Conservation (phyloP, 2,797 vertebrate genomes). For the Acropternis orthonyx region DNA sequence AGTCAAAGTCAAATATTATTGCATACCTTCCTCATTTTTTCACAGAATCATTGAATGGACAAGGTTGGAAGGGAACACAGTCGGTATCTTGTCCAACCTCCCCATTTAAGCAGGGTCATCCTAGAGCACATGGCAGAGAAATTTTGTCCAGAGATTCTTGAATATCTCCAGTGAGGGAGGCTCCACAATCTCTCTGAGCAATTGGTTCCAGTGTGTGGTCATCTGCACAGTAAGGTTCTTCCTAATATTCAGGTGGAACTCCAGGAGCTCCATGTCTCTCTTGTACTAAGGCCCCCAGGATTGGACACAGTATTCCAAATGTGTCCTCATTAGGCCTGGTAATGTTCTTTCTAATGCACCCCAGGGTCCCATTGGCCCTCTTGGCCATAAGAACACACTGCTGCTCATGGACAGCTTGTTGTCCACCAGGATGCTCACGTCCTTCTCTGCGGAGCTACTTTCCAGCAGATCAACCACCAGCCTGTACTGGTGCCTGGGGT, state of each 20-base stretch:
- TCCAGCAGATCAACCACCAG: background rate
- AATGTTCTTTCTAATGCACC: background rate
- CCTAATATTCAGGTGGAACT: background rate
- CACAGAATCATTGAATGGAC: background rate
- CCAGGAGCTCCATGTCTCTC: background rate
- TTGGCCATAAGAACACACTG: background rate
- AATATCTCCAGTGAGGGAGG: background rate
- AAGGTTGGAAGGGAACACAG: background rate
- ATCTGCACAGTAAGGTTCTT: background rate
- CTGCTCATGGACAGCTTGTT: background rate
- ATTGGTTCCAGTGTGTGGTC: background rate
- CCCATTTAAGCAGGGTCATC: background rate
- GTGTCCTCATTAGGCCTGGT: background rate
- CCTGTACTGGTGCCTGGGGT: too few species aligned
- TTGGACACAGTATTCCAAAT: background rate
- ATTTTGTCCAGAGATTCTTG: background rate
- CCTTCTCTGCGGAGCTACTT: background rate
- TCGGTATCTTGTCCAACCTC: background rate
- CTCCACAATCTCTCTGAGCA: background rate
- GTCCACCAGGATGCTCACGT: background rate
- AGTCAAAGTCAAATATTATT: background rate
- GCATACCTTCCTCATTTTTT: background rate
- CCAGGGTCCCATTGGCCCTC: background rate
- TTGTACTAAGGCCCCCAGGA: background rate
- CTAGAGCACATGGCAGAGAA: background rate